Base-by-base conservation (phyloP, 1,140 invertebrate genomes). In the Aporrectodea caliginosa region DNA sequence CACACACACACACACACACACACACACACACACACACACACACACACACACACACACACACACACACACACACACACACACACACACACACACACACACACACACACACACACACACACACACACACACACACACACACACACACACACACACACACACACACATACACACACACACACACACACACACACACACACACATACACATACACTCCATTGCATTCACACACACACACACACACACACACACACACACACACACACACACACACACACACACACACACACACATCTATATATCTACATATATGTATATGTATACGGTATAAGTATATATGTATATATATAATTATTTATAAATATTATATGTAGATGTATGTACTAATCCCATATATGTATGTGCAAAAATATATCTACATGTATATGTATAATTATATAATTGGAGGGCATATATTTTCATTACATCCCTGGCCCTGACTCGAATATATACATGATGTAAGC, bases 231-330 rank as follows among this genome's bases (percentile, higher is more conserved):
- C 77, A 68, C 72, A 35, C 70, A 27, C 35, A 32, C 70, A 68
- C 77, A 74, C 71, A 79, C 33, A 74, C 71, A 75, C 77, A 74
- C 35, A 75, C 71, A 74, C 77, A 69, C 77, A 79, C 77, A 81
- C 77, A 79, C 77, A 79, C 77, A 79, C 77, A 79, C 77, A 79
- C 77, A 74, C 70, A 73, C 6, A 79, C 77, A 73, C 70, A 73
- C 77, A 73, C 77, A 79, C 77, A 73, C 69, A 73, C 77, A 81
- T 71, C 35, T 71, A 78, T 35, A 75, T 71, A 79, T 71, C 79
- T 71, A 81, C 77, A 81, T 71, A 81, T 70, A 79, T 35, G 58
- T 27, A 77, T 27, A 68, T 35, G 58, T 35, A 68, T 35, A 58
- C 27, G 6, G 22, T 58, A 22, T 58, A 58, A 12, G 43, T 58